phyloP scores from a whole-genome alignment of 2,113 vertebrate species.

The Anser brachyrhynchus region DNA sequence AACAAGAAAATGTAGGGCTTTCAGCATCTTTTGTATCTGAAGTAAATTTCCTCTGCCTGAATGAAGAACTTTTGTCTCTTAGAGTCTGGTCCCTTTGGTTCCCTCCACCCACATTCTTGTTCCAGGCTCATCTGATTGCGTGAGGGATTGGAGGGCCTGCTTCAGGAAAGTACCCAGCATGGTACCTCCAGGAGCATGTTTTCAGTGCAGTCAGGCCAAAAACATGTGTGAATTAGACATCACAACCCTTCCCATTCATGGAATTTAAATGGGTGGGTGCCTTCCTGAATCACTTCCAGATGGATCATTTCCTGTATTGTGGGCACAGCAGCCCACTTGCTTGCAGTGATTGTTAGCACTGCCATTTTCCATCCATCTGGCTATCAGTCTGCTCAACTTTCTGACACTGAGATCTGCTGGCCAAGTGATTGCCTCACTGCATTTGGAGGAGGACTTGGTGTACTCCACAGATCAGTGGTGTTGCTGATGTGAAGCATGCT shows the following conservation, averaged over 20 bases:
- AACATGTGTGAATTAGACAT: not conserved
- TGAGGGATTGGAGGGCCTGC: not conserved
- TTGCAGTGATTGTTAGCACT: not conserved
- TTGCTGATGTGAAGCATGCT: not conserved
- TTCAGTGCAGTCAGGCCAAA: not conserved
- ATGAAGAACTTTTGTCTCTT: not conserved
- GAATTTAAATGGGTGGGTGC: not conserved
- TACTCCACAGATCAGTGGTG: not conserved
- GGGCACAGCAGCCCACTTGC: not conserved
- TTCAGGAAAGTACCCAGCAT: not conserved
- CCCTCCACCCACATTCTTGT: not conserved
- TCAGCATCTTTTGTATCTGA: not conserved
- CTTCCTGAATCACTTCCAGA: not conserved
- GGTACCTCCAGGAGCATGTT: not conserved
- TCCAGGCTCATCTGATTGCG: accelerated
- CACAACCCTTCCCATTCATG: not conserved
- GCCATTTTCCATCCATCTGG: not conserved
- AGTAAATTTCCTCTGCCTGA: not conserved
- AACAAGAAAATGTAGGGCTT: not conserved
- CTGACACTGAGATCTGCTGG: not conserved
- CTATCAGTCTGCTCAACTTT: not conserved
- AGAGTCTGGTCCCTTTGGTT: not conserved
- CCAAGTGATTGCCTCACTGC: not conserved
- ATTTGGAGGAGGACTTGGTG: not conserved
- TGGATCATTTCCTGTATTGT: not conserved